Conservation (phyloP, 2,113 vertebrate genomes). For the Xiphias gladius region DNA sequence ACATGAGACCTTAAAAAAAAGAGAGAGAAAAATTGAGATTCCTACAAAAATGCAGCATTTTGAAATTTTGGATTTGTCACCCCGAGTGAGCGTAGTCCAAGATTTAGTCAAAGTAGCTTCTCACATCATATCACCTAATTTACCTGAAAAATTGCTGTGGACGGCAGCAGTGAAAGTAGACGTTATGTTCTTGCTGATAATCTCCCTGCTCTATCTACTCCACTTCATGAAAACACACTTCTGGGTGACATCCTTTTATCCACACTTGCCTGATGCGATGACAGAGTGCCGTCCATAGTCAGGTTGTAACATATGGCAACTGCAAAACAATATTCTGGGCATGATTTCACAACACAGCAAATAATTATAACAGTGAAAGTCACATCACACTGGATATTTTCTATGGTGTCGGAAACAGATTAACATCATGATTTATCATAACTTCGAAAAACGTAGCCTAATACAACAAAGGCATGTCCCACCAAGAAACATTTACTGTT, state of each 20-base stretch:
- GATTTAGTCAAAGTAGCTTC: constrained; percentile 20
- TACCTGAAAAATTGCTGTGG: not conserved
- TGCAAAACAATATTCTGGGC: not conserved
- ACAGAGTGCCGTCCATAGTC: not conserved
- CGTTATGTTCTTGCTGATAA: not conserved
- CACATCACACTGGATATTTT: not conserved
- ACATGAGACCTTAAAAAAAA: not conserved
- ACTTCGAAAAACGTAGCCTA: no score
- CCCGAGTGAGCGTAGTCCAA: not conserved
- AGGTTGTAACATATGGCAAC: not conserved
- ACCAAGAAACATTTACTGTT: not conserved
- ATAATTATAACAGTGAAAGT: not conserved
- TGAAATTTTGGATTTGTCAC: not conserved
- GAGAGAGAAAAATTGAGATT: not conserved
- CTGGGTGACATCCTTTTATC: not conserved
- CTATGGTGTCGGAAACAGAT: not conserved
- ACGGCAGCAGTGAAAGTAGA: constrained; percentile 5
- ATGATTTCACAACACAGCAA: not conserved
- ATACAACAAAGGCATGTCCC: not conserved
- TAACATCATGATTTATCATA: not conserved
- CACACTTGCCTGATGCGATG: not conserved
- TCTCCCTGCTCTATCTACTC: not conserved
- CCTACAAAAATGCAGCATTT: not conserved
- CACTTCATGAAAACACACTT: not conserved
- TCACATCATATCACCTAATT: not conserved